These are phyloP conservation scores for Mola mola DNA, from an alignment of 2,113 vertebrate species.

Conservation along the genomic window DNA sequence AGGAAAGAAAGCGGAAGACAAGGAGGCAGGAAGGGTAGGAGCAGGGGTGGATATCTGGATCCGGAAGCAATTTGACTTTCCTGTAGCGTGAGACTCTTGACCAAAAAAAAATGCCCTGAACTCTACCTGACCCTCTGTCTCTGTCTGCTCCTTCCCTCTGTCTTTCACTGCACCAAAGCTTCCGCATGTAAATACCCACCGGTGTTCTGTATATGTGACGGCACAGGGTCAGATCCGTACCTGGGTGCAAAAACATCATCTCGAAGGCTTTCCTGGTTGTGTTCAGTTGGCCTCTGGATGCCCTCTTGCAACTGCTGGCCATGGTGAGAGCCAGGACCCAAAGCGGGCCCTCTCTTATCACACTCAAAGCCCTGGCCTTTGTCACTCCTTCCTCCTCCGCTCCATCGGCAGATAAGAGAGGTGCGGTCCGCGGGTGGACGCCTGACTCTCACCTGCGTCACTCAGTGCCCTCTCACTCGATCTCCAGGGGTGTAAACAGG, in stretches of 20 bases:
- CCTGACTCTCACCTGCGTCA: constrained; percentile 87
- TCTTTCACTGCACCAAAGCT: constrained; percentile 42
- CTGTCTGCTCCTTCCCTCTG: constrained; percentile 43
- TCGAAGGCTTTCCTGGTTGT: constrained; percentile 27
- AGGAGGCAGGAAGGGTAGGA: constrained; percentile 46
- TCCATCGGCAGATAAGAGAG: constrained; percentile 71
- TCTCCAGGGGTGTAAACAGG: constrained; percentile 55
- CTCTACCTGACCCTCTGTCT: constrained; percentile 88
- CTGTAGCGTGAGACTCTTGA: constrained; percentile 84
- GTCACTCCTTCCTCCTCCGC: constrained; percentile 72
- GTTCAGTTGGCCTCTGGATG: constrained; percentile 58
- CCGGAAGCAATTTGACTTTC: constrained; percentile 92
- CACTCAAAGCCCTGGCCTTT: constrained; percentile 73
- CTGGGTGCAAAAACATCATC: constrained; percentile 43
- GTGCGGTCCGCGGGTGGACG: constrained; percentile 57
- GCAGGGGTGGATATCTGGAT: constrained; percentile 79
- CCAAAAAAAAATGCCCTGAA: constrained; percentile 90
- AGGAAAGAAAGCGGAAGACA: constrained; percentile 48
- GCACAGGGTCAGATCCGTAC: constrained; percentile 55
- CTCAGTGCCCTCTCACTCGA: constrained; percentile 80
- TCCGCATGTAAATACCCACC: constrained; percentile 44
- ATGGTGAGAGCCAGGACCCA: constrained; percentile 43
- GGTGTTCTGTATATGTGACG: constrained; percentile 37
- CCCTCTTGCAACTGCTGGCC: constrained; percentile 44
- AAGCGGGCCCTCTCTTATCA: constrained; percentile 74